Conservation (phyloP, 2,113 vertebrate species). For the Martes martes region DNA sequence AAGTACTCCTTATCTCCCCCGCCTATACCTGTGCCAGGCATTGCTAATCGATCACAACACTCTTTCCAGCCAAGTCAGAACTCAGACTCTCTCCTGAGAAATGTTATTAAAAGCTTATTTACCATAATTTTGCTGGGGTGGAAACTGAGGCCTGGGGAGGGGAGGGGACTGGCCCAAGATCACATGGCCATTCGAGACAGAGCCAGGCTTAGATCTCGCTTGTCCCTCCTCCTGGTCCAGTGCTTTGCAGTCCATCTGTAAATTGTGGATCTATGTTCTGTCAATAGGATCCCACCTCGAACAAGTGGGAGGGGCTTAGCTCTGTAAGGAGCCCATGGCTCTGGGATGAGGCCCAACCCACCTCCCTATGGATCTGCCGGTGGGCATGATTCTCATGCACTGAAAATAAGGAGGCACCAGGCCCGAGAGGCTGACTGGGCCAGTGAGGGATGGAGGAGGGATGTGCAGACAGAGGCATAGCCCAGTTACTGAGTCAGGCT, state of each 20-base stretch:
- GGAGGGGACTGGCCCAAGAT: not conserved
- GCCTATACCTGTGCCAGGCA: not conserved
- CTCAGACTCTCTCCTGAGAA: not conserved
- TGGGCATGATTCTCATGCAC: not conserved
- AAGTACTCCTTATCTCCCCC: not conserved
- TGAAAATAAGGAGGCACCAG: not conserved
- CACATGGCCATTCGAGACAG: too few relatives aligned
- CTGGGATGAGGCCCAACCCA: not conserved
- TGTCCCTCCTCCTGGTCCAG: not conserved
- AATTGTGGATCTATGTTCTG: not conserved
- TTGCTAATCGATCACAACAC: not conserved
- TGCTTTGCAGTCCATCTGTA: not conserved
- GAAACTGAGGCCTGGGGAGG: not conserved
- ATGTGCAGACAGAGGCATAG: too few relatives aligned
- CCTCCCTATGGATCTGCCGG: fast-evolving
- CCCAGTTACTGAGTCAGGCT: not conserved
- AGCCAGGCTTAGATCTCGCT: not conserved
- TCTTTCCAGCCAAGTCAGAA: not conserved
- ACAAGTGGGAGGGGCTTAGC: not conserved
- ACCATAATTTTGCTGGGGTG: not conserved
- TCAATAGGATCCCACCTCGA: not conserved
- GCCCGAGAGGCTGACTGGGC: not conserved
- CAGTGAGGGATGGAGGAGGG: fast-evolving
- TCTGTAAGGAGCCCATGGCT: not conserved
- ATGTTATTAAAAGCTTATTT: not conserved